Conservation (phyloP, 2,113 vertebrate species). For the Leuciscus idus region DNA sequence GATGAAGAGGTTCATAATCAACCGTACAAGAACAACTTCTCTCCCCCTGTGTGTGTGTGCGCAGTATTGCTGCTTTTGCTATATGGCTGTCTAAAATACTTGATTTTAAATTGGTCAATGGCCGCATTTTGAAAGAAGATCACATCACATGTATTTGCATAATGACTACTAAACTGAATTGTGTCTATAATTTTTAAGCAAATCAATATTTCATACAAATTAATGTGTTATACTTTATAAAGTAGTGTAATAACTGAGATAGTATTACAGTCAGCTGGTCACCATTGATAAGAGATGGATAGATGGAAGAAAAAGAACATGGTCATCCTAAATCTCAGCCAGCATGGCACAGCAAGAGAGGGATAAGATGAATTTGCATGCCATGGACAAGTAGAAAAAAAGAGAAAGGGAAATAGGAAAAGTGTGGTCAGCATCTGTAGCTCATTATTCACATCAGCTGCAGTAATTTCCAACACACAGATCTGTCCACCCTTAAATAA, state of each 20-base stretch:
- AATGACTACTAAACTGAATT: not conserved
- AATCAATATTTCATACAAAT: slow-evolving; percentile 13
- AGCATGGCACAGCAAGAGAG: slow-evolving; percentile 34
- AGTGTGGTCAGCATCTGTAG: slow-evolving; percentile 53
- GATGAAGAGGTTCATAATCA: slow-evolving; percentile 27
- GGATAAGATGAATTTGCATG: slow-evolving; percentile 57
- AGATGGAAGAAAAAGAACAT: slow-evolving; percentile 15
- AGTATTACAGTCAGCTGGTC: not conserved
- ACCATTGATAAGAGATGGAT: not conserved
- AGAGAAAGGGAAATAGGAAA: slow-evolving; percentile 20
- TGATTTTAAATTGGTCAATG: not conserved
- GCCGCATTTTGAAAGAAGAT: not conserved
- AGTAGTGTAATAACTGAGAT: not conserved
- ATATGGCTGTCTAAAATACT: not conserved
- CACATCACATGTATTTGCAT: not conserved
- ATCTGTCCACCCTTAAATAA: slow-evolving; percentile 59
- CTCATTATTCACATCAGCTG: slow-evolving; percentile 63
- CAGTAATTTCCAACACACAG: slow-evolving; percentile 54
- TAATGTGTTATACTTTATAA: not conserved
- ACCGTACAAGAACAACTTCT: not conserved
- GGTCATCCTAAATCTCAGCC: slow-evolving; percentile 49
- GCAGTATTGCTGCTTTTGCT: not conserved
- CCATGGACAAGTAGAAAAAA: slow-evolving; percentile 48
- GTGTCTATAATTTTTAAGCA: not conserved
- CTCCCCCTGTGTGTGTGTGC: not conserved